Base-by-base conservation (phyloP, 2,888 invertebrate species). In the Formica aserva region DNA sequence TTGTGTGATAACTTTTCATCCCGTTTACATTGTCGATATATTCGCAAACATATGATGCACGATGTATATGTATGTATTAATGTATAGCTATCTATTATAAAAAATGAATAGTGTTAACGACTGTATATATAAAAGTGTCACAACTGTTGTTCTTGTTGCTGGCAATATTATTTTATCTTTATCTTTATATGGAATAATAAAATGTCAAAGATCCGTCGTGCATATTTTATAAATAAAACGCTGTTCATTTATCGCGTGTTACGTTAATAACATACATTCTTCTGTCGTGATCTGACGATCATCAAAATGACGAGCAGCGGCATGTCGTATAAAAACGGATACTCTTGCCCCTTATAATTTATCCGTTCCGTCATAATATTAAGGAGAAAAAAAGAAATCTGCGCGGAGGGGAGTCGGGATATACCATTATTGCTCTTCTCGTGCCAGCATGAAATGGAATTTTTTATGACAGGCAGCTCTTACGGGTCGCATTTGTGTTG, bases 381-480 rank as follows among this genome's bases (percentile, higher is more conserved):
- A 62, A 18, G 35, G 29, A 38, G 48, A 77, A 84, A 82, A 60
- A 63, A 60, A 55, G 71, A 41, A 82, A 82, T 60, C 57, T 63
- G 13, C 9, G 55, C 57, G 18, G 15, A 35, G 13, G 57, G 29
- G 29, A 26, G 76, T 45, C 3, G 45, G 69, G 45, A 66, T 62
- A 69, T 60, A 67, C 76, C 80, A 83, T 83, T 85, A 88, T 82
- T 82, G 82, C 41, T 85, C 48, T 15, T 55, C 74, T 15, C 63
- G 67, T 60, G 71, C 74, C 82, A 72, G 72, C 38, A 75, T 67
- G 83, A 83, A 83, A 89, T 88, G 83, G 84, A 89, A 89, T 86
- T 89, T 89, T 87, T 89, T 88, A 83, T 82, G 63, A 67, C 72
- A 83, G 26, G 62, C 82, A 82, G 72, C 75, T 76, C 69, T 82